A percentile compares a stretch with the other conserved stretches of the same genome.
These are phyloP conservation scores for Loriculus beryllinus DNA, from an alignment of 2,797 vertebrate genomes.

Conservation along the genomic window DNA sequence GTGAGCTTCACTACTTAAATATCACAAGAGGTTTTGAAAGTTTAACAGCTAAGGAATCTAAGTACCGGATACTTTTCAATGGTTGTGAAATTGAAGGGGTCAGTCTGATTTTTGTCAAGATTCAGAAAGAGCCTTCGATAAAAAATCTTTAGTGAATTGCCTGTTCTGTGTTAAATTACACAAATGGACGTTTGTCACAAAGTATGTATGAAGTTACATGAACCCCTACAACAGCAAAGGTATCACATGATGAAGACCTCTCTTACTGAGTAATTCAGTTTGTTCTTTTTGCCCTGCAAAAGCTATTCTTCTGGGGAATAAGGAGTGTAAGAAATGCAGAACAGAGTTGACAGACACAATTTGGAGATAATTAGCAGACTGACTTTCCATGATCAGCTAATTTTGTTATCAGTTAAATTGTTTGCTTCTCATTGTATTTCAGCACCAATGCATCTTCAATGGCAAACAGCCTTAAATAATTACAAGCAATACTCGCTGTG, in stretches of 20 bases:
- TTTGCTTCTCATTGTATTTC: constrained; percentile 39
- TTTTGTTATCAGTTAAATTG: constrained; percentile 47
- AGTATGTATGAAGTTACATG: neutral
- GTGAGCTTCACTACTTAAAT: neutral
- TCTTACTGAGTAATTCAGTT: neutral
- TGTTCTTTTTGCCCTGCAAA: neutral
- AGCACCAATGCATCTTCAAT: constrained; percentile 25
- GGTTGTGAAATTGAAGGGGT: neutral
- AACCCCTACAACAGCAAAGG: neutral
- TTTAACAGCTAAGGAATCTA: neutral
- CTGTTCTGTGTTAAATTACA: neutral
- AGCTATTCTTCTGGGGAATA: neutral
- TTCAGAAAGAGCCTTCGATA: neutral
- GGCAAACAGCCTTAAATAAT: constrained; percentile 63
- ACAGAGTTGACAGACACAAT: neutral
- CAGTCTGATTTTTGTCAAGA: neutral
- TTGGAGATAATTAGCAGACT: constrained; percentile 32
- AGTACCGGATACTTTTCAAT: neutral
- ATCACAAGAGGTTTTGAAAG: neutral
- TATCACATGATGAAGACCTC: neutral
- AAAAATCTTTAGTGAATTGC: neutral
- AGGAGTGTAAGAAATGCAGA: neutral
- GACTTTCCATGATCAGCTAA: constrained; percentile 43
- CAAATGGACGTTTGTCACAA: neutral
- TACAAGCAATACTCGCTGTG: constrained; percentile 55